Percentiles rank a stretch among this genome's conserved stretches.
These are phyloP conservation scores for Drosophila auraria DNA, from an alignment of 1,140 invertebrate genomes.

Conservation along the genomic window DNA sequence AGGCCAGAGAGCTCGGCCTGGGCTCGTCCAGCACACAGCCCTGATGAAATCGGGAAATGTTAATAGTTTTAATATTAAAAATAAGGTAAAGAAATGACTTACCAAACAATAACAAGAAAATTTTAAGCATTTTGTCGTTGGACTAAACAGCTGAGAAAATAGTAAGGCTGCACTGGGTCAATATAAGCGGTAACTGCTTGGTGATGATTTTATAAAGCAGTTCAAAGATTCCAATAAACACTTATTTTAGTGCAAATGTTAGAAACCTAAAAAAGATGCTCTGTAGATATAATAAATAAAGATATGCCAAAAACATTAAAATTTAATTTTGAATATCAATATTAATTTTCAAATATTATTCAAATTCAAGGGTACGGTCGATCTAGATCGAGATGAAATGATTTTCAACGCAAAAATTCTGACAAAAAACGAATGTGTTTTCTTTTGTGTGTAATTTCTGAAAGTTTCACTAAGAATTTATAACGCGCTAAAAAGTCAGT, in stretches of 20 bases:
- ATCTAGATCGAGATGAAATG: too few relatives aligned
- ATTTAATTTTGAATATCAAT: too few relatives aligned
- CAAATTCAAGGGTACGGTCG: too few relatives aligned
- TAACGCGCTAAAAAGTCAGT: too few relatives aligned
- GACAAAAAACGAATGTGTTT: too few relatives aligned
- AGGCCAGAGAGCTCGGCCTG: constrained; percentile 59
- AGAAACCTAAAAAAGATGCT: background rate
- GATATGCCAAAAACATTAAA: too few relatives aligned
- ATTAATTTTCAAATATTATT: too few relatives aligned
- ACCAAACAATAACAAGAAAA: constrained; percentile 39
- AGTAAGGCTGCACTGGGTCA: background rate
- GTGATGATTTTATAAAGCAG: background rate
- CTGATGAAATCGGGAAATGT: background rate
- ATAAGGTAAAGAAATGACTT: background rate
- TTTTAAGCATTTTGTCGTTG: constrained; percentile 34
- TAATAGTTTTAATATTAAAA: background rate
- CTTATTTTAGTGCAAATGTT: background rate
- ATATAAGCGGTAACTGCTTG: constrained; percentile 6
- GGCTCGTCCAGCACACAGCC: background rate
- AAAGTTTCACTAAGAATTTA: too few relatives aligned
- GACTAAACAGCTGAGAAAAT: constrained; percentile 25
- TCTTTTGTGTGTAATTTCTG: too few relatives aligned
- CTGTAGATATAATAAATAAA: too few relatives aligned
- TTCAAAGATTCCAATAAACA: background rate
- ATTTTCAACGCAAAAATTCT: too few relatives aligned